These are phyloP conservation scores for Maniola jurtina DNA, from an alignment of 1,140 invertebrate genomes.

Conservation along the genomic window DNA sequence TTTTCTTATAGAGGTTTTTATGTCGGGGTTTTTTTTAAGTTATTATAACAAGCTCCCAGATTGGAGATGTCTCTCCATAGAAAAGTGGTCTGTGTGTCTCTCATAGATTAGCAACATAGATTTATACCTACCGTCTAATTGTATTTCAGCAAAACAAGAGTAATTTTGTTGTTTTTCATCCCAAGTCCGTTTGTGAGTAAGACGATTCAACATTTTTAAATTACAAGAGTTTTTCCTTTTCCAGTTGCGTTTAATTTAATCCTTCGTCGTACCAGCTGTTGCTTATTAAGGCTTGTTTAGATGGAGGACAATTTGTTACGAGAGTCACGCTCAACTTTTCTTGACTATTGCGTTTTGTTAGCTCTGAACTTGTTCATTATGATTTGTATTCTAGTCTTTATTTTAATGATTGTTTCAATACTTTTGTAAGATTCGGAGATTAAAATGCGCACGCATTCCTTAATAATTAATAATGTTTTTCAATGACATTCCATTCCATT, in stretches of 20 bases:
- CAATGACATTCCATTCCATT: no score
- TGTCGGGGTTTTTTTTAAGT: no score
- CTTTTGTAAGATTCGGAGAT: no score
- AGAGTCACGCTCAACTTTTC: not conserved
- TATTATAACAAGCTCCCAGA: no score
- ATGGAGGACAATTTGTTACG: constrained; percentile 15
- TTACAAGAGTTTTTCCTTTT: constrained; percentile 29
- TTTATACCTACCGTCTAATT: no score
- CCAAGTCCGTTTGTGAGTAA: constrained; percentile 8
- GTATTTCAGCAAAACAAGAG: constrained; percentile 6
- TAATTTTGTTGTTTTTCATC: constrained; percentile 9
- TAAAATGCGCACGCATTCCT: no score
- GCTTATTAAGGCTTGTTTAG: constrained; percentile 42
- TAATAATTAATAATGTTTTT: no score
- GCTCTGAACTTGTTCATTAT: not conserved
- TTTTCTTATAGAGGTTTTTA: no score
- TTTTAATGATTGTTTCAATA: not conserved
- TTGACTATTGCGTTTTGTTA: constrained; percentile 1
- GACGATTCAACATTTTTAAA: constrained; percentile 26
- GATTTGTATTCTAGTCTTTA: not conserved
- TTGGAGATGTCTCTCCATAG: no score
- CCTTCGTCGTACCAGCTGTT: constrained; percentile 46
- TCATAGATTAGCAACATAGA: no score
- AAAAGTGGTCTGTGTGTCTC: no score
- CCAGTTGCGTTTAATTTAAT: constrained; percentile 52